Base-by-base conservation (phyloP, 2,797 vertebrate genomes). In the Hoplostethus mediterraneus region DNA sequence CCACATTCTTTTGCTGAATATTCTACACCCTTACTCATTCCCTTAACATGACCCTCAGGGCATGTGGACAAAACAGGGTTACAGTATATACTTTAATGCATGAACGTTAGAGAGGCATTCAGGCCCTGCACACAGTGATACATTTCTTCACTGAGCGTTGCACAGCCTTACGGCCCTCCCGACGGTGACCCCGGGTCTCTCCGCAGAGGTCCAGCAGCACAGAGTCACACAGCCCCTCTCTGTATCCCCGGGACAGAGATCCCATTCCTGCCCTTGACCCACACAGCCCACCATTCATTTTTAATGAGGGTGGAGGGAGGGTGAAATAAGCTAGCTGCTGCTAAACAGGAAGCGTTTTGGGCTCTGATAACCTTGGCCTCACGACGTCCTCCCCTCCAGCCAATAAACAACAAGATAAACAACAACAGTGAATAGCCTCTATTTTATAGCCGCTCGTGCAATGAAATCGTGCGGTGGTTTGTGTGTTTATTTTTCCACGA, bases 261-360 rank as follows among this genome's bases (percentile, higher is more conserved):
- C 71, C 77, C 73, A 79, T 88, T 89, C 69, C 84, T 82, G 79
- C 70, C 85, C 86, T 81, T 91, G 90, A 93, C 87, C 85, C 77
- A 83, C 88, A 92, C 87, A 89, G 83, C 71, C 75, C 82, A 78
- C 80, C 82, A 93, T 94, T 94, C 83, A 94, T 87, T 85, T 91
- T 91, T 90, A 88, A 93, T 92, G 82, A 87, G 82, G 65, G 77
- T 55, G 77, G 75, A 61, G 72, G 82, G 70, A 82, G 87, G 80
- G 62, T 75, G 75, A 67, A 70, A 67, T 42, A 30, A 48, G 57
- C 63, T 73, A 63, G 67, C 69, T 48, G 60, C 81, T 83, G 86
- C 71, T 71, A 87, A 90, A 92, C 89, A 90, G 86, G 89, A 90
- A 91, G 72, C 68, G 77, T 72, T 83, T 91, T 89, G 57, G 68